Percentiles rank a stretch among this genome's conserved stretches.
phyloP scores from a whole-genome alignment of 1,140 invertebrate genomes.

The Araneus ventricosus region DNA sequence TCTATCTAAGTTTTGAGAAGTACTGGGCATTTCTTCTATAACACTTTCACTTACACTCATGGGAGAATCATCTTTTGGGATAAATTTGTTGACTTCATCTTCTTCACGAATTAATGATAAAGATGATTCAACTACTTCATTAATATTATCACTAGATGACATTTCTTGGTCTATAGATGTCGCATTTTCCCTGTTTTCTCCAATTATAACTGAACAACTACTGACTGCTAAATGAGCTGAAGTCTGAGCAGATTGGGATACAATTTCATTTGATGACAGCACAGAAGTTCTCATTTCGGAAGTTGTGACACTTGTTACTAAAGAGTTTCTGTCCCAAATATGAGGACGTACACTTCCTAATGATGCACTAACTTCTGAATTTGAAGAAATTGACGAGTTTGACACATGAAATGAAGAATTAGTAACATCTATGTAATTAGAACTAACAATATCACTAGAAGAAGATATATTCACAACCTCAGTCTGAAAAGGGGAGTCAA shows the following conservation, averaged over 20 bases:
- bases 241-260: not conserved
- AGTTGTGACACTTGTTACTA: not conserved
- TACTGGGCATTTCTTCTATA: not conserved
- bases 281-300: not conserved
- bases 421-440: conserved; percentile 27
- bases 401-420: conserved; percentile 44
- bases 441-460: conserved; percentile 36
- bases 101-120: not conserved
- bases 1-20: not conserved
- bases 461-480: conserved; percentile 46
- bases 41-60: not conserved
- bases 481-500: not conserved
- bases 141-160: not conserved
- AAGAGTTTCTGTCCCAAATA: not conserved
- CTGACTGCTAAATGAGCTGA: not conserved
- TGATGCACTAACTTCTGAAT: conserved; percentile 50
- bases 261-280: conserved; percentile 13
- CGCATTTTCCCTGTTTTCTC: not conserved
- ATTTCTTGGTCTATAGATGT: not conserved
- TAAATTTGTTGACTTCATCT: not conserved
- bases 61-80: not conserved
- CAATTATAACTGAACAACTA: not conserved
- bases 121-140: conserved; percentile 26
- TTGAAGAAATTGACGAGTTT: conserved; percentile 28
- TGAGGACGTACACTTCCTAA: not conserved